A percentile compares a stretch with the other conserved stretches of the same genome.
Evolutionary conservation across 1,140 invertebrate species (phyloP).

Genomic region (Acromyrmex echinatior): DNA sequence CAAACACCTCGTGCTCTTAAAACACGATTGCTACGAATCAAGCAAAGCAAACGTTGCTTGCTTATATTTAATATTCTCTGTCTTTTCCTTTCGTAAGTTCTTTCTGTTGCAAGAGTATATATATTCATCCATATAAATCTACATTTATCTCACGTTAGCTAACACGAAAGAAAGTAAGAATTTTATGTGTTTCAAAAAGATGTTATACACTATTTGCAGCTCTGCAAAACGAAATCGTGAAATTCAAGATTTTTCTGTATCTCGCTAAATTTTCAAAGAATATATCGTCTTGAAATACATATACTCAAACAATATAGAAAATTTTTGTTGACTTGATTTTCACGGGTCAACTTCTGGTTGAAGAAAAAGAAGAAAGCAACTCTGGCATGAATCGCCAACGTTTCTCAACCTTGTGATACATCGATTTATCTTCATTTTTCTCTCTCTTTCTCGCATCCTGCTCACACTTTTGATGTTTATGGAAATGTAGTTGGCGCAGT

Average conservation of each 20-base stretch:
- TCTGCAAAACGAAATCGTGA: neutral
- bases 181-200: slow-evolving; percentile 18
- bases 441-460: neutral
- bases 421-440: slow-evolving; percentile 30
- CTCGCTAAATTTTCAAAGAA: neutral
- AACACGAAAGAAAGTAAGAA: neutral
- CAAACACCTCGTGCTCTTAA: slow-evolving; percentile 39
- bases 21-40: slow-evolving; percentile 29
- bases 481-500: slow-evolving; percentile 27
- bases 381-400: slow-evolving; percentile 4
- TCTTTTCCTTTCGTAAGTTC: neutral
- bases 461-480: slow-evolving; percentile 35
- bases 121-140: neutral
- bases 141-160: slow-evolving; percentile 5
- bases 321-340: slow-evolving; percentile 31
- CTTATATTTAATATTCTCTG: slow-evolving; percentile 20
- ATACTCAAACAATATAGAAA: neutral
- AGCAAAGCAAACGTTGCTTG: slow-evolving; percentile 25
- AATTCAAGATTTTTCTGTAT: neutral
- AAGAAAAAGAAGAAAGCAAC: neutral
- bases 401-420: slow-evolving; percentile 32
- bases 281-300: neutral
- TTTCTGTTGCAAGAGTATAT: neutral
- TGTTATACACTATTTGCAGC: neutral
- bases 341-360: neutral